phyloP scores from a whole-genome alignment of 1,140 invertebrate genomes.

The Pseudobourletiella spinata region DNA sequence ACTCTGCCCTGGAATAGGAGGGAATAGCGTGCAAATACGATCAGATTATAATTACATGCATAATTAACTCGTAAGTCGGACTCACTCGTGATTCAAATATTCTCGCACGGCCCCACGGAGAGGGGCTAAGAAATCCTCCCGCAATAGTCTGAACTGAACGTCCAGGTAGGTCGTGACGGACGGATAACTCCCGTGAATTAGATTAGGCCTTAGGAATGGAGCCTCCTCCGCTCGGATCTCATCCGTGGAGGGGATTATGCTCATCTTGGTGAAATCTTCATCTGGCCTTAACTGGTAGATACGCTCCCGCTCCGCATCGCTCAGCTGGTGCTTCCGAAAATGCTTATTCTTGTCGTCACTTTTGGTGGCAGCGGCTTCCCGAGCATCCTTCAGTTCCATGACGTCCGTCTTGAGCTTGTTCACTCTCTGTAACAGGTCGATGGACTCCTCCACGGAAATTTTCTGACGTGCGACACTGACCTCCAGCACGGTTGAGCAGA shows the following conservation, averaged over 20 bases:
- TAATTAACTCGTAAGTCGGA: not conserved
- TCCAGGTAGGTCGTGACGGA: slow-evolving; percentile 48
- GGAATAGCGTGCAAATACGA: not conserved
- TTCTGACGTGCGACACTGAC: no score
- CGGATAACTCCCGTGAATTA: slow-evolving; percentile 42
- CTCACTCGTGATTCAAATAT: slow-evolving; percentile 20
- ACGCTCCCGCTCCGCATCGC: not conserved
- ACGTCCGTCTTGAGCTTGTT: no score
- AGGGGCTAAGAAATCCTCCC: slow-evolving; percentile 57
- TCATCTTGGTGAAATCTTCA: not conserved
- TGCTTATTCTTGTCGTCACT: no score
- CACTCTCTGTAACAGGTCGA: no score
- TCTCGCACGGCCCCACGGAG: slow-evolving; percentile 48
- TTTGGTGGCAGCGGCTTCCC: no score
- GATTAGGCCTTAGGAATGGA: slow-evolving; percentile 42
- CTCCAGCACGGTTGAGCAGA: no score
- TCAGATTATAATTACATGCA: not conserved
- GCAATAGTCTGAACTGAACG: slow-evolving; percentile 48
- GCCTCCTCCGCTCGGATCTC: not conserved
- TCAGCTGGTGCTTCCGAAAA: not conserved
- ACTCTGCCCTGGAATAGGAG: slow-evolving; percentile 1
- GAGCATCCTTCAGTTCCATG: no score
- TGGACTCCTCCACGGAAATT: no score
- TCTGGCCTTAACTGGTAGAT: not conserved
- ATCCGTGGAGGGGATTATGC: not conserved